Conservation (phyloP, 2,113 vertebrate species). For the Parus major region DNA sequence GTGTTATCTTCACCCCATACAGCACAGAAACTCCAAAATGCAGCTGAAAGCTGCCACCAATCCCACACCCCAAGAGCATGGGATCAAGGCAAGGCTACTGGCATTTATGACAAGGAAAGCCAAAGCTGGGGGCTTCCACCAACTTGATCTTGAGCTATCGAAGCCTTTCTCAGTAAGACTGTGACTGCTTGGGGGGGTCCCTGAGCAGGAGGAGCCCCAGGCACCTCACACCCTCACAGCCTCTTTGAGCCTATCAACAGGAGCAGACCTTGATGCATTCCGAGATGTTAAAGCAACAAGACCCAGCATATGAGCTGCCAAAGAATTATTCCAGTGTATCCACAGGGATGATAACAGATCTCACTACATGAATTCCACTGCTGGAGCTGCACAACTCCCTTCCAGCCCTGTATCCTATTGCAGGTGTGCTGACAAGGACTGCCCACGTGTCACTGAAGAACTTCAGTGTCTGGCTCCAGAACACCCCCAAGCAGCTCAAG, state of each 20-base stretch:
- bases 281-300: background rate
- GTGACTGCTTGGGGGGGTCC: no score
- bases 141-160: background rate
- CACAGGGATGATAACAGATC: background rate
- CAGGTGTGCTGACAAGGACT: background rate
- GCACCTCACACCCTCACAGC: background rate
- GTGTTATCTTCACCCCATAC: background rate
- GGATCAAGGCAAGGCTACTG: background rate
- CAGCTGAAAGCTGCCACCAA: background rate
- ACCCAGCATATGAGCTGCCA: background rate
- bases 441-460: background rate
- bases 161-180: background rate
- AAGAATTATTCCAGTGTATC: background rate
- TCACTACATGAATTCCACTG: background rate
- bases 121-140: background rate
- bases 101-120: background rate
- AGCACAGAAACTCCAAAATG: background rate
- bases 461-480: fast-evolving
- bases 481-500: fast-evolving
- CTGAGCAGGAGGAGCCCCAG: background rate
- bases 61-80: background rate
- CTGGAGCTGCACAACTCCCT: background rate
- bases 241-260: background rate
- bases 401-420: background rate
- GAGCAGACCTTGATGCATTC: background rate